Base-by-base conservation (phyloP, 1,140 invertebrate genomes). In the Metopolophium dirhodum region DNA sequence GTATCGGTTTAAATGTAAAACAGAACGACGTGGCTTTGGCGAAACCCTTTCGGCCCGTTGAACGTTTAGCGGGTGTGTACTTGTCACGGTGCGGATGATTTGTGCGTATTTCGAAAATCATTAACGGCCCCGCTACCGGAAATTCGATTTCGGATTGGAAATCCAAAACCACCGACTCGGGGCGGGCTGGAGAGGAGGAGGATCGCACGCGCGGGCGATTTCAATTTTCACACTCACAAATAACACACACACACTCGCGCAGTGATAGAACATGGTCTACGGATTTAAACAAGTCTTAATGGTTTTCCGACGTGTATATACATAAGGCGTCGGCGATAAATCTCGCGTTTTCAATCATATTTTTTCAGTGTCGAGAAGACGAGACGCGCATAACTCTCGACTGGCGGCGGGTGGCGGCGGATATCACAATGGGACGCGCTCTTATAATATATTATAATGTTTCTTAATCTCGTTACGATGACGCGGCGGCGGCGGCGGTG, bases 141-240 rank as follows among this genome's bases (percentile, higher is more conserved):
- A 93, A 93, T 93, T 93, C 82, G 91, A 86, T 93, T 93, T 93
- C 23, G 77, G 35, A 93, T 93, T 86, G 91, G 49, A 93, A 93
- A 93, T 93, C 91, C 77, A 51, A 92, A 92, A 92, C 91, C 68
- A 49, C 68, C 49, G 35, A 87, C 86, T 18, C 1, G 51, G 14
- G 41, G 61, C 18, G 47, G 30, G 47, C 30, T 47, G n/a, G 61
- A 20, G 30, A 51, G 61, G 41, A 51, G 61, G 41, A 54, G 49
- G 77, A 51, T 85, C 35, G 30, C 68, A 92, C 91, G 77, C 61
- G 41, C 77, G n/a, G 47, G 18, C 45, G 68, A 85, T 86, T 93
- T 93, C 91, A 93, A 93, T 93, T 93, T 93, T 45, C 30, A n/a
- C 22, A 18, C 30, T 2, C 30, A 18, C 61, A n/a, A 14, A 37